Evolutionary conservation across 2,888 invertebrate genomes (phyloP).

Genomic region (Apodemia duryi): DNA sequence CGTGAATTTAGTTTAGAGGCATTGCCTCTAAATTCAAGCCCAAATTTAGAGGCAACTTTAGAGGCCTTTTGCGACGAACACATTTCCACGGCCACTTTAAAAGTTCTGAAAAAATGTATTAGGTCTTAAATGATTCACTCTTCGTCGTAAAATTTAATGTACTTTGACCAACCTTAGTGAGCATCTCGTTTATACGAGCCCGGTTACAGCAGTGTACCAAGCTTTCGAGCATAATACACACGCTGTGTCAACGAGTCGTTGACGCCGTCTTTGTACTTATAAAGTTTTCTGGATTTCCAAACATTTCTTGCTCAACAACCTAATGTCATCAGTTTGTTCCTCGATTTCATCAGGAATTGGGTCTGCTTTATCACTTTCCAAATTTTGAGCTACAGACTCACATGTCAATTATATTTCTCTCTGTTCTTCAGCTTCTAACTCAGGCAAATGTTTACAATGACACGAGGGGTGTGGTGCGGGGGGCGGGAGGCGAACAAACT

Average conservation of each 20-base stretch:
- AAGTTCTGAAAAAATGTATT: slow-evolving; percentile 1
- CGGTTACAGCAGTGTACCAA: neutral
- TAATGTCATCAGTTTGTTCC: too few relatives aligned
- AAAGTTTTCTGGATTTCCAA: neutral
- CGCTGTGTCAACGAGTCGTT: slow-evolving; percentile 15
- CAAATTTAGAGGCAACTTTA: neutral
- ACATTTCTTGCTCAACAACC: neutral
- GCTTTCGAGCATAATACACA: slow-evolving; percentile 18
- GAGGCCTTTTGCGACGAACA: neutral
- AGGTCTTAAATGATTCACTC: neutral
- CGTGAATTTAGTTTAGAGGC: too few relatives aligned
- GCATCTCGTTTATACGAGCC: slow-evolving; percentile 12
- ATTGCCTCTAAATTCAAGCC: slow-evolving; percentile 10
- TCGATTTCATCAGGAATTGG: too few relatives aligned
- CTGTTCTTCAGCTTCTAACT: too few relatives aligned
- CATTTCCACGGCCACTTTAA: neutral
- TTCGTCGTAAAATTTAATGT: neutral
- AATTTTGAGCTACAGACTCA: too few relatives aligned
- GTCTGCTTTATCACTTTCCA: too few relatives aligned
- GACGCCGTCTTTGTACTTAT: slow-evolving; percentile 11
- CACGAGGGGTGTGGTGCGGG: too few relatives aligned
- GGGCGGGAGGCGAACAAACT: too few relatives aligned
- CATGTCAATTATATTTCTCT: too few relatives aligned
- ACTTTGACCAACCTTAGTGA: neutral
- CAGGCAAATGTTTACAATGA: too few relatives aligned